phyloP scores from a whole-genome alignment of 2,888 invertebrate species.

The Andrena haemorrhoa region DNA sequence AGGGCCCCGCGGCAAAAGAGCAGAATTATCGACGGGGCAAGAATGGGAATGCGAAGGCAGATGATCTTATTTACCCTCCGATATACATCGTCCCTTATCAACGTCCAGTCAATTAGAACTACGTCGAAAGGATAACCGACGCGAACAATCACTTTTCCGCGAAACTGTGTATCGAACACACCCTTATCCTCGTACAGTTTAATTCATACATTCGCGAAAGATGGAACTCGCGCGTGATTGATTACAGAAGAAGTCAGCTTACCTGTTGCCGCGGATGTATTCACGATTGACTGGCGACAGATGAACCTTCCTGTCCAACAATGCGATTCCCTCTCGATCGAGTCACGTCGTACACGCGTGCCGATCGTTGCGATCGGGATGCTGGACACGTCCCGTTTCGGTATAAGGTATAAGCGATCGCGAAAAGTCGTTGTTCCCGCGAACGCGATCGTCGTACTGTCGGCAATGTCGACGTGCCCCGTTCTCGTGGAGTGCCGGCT shows the following conservation, averaged over 20 bases:
- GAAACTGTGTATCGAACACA: background rate
- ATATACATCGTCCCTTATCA: background rate
- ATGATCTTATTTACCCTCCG: constrained; percentile 8
- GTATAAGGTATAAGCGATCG: constrained; percentile 23
- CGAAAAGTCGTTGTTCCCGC: constrained; percentile 60
- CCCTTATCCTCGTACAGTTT: background rate
- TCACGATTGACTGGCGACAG: constrained; percentile 6
- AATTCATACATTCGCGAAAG: background rate
- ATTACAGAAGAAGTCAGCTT: constrained; percentile 8
- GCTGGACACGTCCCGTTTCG: constrained; percentile 30
- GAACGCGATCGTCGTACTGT: constrained; percentile 52
- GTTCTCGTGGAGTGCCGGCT: constrained; percentile 51
- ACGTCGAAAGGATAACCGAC: background rate
- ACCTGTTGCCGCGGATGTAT: constrained; percentile 26
- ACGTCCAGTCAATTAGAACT: background rate
- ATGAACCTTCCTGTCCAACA: constrained; percentile 14
- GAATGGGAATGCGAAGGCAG: background rate
- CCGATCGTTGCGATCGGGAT: constrained; percentile 26
- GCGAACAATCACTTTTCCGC: background rate
- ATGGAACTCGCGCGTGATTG: background rate
- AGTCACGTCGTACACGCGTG: constrained; percentile 21
- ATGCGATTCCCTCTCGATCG: constrained; percentile 15
- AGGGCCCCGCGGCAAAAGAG: background rate
- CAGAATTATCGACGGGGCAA: constrained; percentile 17
- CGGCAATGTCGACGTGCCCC: constrained; percentile 29